Evolutionary conservation across 2,797 vertebrate species (phyloP), one percentile per base, ranked within the genome.

Genomic region (Lagodon rhomboides): DNA sequence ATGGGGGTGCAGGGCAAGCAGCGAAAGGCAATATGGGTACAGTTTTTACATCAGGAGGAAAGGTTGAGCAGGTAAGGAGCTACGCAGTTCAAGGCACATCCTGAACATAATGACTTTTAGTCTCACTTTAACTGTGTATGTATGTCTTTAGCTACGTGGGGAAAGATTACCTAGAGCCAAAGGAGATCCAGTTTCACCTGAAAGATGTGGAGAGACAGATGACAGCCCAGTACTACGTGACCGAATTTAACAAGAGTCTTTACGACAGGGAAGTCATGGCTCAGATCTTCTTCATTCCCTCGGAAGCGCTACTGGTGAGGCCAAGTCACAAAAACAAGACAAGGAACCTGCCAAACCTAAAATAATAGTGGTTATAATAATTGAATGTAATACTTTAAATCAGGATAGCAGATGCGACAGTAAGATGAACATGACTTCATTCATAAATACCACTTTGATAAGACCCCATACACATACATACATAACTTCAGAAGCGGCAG

Each of bases 261-360:
- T 97, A 98, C 1, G 96, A 98, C 62, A 95, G 96, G 68, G 96
- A 97, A 15, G 87, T 97, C 61, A 96, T 96, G 5, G 97, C 97
- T 0, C 98, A 99, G 91, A 97, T 99, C 85, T 99, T 98, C 93
- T 99, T 97, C 61, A 96, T 99, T 79, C 98, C 98, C 0, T 97
- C 98, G 0, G 95, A 96, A 7, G 91, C 97, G 0, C 92, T 99
- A 6, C 82, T 99, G 97, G 98, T 99, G 86, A 91, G 92, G 17
- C 34, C 49, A 34, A n/a, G 54, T 12, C 25, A 12, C 6, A 5
- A 11, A 60, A 4, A 53, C 8, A 1, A 38, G 34, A 38, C 46
- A 56, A 58, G 3, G 10, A n/a, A 20, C 25, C 10, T 0, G 5
- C 2, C 23, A 20, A n/a, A 13, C 49, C 60, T 4, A 11, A 20